phyloP scores from a whole-genome alignment of 2,797 vertebrate genomes.

The Luscinia megarhynchos region DNA sequence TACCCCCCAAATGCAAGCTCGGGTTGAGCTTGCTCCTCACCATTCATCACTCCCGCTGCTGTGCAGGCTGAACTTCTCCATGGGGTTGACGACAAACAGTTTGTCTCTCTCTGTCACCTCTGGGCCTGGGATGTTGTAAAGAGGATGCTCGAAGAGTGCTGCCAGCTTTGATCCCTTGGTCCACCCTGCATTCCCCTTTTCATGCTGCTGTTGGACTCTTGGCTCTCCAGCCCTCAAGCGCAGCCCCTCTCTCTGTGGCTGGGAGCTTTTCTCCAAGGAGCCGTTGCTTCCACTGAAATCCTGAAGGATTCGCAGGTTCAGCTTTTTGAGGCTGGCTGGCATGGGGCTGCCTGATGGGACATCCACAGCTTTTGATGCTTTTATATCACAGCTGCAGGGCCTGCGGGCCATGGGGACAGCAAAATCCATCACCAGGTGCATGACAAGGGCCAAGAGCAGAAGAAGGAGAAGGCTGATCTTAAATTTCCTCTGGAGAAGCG shows the following conservation, averaged over 20 bases:
- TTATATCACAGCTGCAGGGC: not conserved
- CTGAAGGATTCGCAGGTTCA: constrained; percentile 68
- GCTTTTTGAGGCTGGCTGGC: not conserved
- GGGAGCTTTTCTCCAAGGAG: constrained; percentile 48
- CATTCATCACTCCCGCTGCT: constrained; percentile 75
- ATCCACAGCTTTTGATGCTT: not conserved
- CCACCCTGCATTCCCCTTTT: rapidly evolving
- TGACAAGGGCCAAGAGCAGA: constrained; percentile 46
- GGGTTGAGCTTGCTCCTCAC: constrained; percentile 68
- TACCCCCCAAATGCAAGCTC: not conserved
- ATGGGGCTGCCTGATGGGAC: not conserved
- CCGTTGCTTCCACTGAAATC: constrained; percentile 55
- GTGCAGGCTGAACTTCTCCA: constrained; percentile 66
- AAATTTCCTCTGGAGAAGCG: constrained; percentile 60
- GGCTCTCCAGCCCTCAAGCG: not conserved
- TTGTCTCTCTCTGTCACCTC: constrained; percentile 78
- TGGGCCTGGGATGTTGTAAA: constrained; percentile 75
- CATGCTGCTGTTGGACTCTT: rapidly evolving
- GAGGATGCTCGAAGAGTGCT: constrained; percentile 81
- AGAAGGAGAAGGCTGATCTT: constrained; percentile 56
- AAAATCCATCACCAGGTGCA: constrained; percentile 58
- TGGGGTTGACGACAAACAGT: constrained; percentile 79
- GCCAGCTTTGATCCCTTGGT: constrained; percentile 69
- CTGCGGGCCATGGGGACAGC: not conserved
- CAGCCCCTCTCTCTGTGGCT: rapidly evolving